These are phyloP conservation scores for Pangasius krempfi DNA, from an alignment of 2,797 vertebrate genomes.

Conservation along the genomic window DNA sequence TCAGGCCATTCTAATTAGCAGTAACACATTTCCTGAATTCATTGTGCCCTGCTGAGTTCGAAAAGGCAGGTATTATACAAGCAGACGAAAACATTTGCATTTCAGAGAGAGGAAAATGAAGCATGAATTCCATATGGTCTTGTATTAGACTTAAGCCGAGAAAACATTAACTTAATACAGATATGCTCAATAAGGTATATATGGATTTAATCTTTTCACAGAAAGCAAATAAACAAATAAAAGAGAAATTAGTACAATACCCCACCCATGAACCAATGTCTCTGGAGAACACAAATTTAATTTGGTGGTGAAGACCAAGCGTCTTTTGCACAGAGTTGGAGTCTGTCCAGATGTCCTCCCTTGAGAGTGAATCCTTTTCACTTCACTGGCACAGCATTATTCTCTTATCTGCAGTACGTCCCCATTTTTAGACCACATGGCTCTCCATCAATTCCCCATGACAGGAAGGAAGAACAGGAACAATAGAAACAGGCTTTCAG, in stretches of 20 bases:
- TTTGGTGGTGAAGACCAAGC: slow-evolving; percentile 46
- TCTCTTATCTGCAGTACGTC: slow-evolving; percentile 61
- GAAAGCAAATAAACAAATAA: slow-evolving; percentile 17
- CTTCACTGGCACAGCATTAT: slow-evolving; percentile 56
- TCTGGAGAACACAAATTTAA: slow-evolving; percentile 47
- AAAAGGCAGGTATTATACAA: slow-evolving; percentile 49
- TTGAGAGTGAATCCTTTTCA: slow-evolving; percentile 51
- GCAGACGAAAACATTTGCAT: slow-evolving; percentile 48
- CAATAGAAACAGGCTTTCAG: slow-evolving; percentile 61
- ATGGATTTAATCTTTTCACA: slow-evolving; percentile 14
- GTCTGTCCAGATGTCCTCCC: slow-evolving; percentile 56
- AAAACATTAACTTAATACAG: not conserved
- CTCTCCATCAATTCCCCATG: slow-evolving; percentile 61
- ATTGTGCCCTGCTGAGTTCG: slow-evolving; percentile 41
- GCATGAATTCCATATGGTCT: slow-evolving; percentile 4
- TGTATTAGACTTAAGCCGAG: slow-evolving; percentile 17
- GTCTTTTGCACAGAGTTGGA: slow-evolving; percentile 51
- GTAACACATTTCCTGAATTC: slow-evolving; percentile 64
- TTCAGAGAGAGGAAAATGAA: slow-evolving; percentile 43
- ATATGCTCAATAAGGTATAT: not conserved
- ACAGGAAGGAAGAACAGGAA: slow-evolving; percentile 57
- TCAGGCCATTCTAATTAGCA: slow-evolving; percentile 74
- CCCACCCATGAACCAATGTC: slow-evolving; percentile 47
- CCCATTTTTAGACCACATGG: slow-evolving; percentile 53
- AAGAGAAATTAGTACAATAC: slow-evolving; percentile 37